A percentile compares a stretch with the other conserved stretches of the same genome.
phyloP scores from a whole-genome alignment of 64 coral and sea anemone genomes.

The Anthopleura sola region DNA sequence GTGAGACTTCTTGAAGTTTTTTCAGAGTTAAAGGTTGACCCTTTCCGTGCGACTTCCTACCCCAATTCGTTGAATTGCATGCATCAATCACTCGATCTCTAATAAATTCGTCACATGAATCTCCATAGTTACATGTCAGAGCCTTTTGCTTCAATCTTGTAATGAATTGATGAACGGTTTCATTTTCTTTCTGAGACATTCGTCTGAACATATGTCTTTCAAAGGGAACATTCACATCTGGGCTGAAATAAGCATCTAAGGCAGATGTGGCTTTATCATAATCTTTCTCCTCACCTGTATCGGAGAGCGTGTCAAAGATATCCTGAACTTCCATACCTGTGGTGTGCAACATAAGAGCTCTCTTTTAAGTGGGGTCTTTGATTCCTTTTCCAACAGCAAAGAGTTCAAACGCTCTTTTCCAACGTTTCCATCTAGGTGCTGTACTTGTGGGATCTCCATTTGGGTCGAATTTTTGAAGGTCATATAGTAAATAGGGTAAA shows the following conservation, averaged over 20 bases:
- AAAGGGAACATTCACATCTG: conserved; percentile 38
- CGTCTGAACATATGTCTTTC: conserved; percentile 41
- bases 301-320: conserved; percentile 39
- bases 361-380: conserved; percentile 38
- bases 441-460: conserved; percentile 30
- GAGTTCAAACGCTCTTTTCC: conserved; percentile 64
- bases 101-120: conserved; percentile 32
- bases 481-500: too few species aligned
- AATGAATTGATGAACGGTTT: conserved; percentile 52
- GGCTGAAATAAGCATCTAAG: conserved; percentile 39
- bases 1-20: conserved; percentile 41
- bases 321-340: conserved; percentile 58
- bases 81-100: conserved; percentile 71
- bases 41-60: conserved; percentile 41
- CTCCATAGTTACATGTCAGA: conserved; percentile 43
- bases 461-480: background rate
- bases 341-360: conserved; percentile 36
- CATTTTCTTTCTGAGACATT: conserved; percentile 39
- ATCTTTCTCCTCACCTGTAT: conserved; percentile 23
- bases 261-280: conserved; percentile 14
- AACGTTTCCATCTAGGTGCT: conserved; percentile 57
- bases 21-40: conserved; percentile 13
- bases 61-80: conserved; percentile 20
- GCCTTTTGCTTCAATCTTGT: conserved; percentile 27
- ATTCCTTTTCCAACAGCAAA: conserved; percentile 52